Conservation (phyloP, 2,797 vertebrate genomes). For the Cebuella pygmaea region DNA sequence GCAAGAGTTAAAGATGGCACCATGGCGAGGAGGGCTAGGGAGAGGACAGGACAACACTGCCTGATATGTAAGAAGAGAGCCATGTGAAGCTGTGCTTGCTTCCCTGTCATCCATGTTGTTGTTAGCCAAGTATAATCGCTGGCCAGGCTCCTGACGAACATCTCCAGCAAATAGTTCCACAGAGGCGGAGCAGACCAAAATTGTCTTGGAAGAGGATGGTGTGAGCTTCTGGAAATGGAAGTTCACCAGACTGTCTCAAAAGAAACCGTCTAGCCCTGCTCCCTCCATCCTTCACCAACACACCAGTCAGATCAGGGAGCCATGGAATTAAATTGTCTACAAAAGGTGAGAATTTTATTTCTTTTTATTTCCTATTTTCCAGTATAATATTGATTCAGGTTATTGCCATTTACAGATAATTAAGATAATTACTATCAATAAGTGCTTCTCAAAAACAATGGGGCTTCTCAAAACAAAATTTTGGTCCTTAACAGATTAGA, state of each 20-base stretch:
- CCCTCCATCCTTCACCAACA: neutral
- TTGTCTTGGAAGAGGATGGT: neutral
- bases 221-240: neutral
- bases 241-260: neutral
- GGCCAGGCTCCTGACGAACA: neutral
- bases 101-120: neutral
- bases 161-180: neutral
- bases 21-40: too few relatives aligned
- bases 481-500: neutral
- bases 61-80: neutral
- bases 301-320: neutral
- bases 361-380: neutral
- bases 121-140: accelerated
- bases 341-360: neutral
- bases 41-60: neutral
- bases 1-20: neutral
- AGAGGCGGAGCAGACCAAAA: neutral
- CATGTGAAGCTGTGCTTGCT: neutral
- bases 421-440: neutral
- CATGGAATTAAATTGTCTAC: neutral
- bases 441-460: neutral
- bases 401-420: slow-evolving; percentile 42
- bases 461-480: neutral
- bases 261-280: accelerated
- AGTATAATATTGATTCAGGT: neutral